Conservation (phyloP, 2,888 invertebrate genomes). For the Drosophila monieri region DNA sequence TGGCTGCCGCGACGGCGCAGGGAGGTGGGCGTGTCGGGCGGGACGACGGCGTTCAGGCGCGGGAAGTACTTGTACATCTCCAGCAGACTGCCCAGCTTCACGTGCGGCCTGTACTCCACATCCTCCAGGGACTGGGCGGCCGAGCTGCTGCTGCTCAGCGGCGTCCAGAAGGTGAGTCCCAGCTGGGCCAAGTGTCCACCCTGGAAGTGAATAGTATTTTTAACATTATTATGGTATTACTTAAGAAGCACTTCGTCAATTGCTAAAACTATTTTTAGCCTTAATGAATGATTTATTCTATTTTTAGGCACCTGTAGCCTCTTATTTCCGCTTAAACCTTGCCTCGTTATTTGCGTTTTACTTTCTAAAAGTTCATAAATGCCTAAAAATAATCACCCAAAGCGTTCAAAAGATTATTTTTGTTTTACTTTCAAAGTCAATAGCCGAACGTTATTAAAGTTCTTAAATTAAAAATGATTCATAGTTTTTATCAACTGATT, state of each 20-base stretch:
- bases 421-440: background rate
- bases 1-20: constrained; percentile 59
- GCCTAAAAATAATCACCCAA: no score
- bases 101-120: constrained; percentile 78
- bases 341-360: background rate
- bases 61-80: constrained; percentile 82
- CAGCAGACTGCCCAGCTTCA: constrained; percentile 77
- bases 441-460: no score
- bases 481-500: background rate
- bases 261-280: background rate
- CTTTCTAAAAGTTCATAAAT: background rate
- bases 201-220: no score
- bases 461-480: background rate
- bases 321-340: background rate
- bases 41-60: constrained; percentile 46
- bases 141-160: constrained; percentile 83
- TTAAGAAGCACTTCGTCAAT: no score
- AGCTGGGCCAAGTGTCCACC: constrained; percentile 91
- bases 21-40: constrained; percentile 19
- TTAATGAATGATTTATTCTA: background rate
- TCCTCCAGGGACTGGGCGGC: constrained; percentile 67
- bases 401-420: background rate
- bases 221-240: no score
- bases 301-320: background rate
- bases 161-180: constrained; percentile 92